These are phyloP conservation scores for Atta colombica DNA, from an alignment of 1,140 invertebrate genomes.

Conservation along the genomic window DNA sequence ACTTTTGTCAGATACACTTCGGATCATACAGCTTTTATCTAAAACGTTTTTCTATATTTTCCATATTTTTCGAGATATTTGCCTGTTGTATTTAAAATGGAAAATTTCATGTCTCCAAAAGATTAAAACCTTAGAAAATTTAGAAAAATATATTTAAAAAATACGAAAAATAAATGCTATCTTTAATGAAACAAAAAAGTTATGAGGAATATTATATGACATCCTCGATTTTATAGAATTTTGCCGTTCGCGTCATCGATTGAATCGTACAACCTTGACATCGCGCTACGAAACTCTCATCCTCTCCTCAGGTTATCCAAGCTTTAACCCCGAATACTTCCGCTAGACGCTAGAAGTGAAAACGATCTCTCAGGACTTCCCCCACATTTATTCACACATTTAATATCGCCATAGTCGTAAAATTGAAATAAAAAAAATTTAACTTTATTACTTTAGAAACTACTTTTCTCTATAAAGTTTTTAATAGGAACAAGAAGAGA, in stretches of 20 bases:
- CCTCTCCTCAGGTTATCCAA: slow-evolving; percentile 33
- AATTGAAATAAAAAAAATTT: neutral
- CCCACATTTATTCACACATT: neutral
- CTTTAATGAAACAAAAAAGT: neutral
- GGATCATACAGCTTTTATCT: no score
- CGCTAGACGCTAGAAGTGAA: slow-evolving; percentile 19
- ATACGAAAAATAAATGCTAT: neutral
- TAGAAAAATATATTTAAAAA: neutral
- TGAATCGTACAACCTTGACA: slow-evolving; percentile 74
- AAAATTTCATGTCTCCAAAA: neutral
- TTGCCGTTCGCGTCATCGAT: slow-evolving; percentile 55
- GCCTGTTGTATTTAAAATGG: no score
- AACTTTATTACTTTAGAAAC: neutral
- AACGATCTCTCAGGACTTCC: slow-evolving; percentile 14
- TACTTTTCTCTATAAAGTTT: neutral
- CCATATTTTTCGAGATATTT: no score
- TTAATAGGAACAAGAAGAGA: neutral
- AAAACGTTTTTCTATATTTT: no score
- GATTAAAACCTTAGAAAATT: neutral
- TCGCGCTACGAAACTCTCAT: slow-evolving; percentile 60
- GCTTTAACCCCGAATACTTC: slow-evolving; percentile 50
- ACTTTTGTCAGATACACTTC: no score
- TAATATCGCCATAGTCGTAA: slow-evolving; percentile 16
- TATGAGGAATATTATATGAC: neutral
- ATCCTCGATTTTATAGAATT: slow-evolving; percentile 66